These are phyloP conservation scores for Heliconius aoede DNA, from an alignment of 2,888 invertebrate species.

Conservation along the genomic window DNA sequence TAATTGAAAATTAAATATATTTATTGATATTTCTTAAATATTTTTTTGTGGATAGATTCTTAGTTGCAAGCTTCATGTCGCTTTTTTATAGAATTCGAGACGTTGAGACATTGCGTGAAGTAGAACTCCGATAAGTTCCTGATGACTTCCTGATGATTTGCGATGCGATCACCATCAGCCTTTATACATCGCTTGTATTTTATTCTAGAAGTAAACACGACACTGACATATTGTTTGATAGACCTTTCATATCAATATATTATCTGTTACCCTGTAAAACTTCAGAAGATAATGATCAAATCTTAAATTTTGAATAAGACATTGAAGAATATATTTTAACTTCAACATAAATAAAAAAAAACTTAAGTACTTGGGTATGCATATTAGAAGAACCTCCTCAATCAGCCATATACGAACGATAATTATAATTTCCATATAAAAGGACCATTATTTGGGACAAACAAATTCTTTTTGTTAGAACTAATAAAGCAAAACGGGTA, in stretches of 20 bases:
- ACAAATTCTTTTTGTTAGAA: slow-evolving; percentile 34
- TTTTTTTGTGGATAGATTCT: neutral
- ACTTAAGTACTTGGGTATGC: neutral
- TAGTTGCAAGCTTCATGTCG: neutral
- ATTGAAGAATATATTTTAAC: neutral
- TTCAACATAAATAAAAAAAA: neutral
- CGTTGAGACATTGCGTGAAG: no score
- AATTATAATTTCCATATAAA: slow-evolving; percentile 23
- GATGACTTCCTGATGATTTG: no score
- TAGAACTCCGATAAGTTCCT: no score
- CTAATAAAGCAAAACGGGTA: slow-evolving; percentile 33
- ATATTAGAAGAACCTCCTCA: neutral
- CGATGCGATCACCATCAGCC: no score
- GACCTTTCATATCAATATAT: neutral
- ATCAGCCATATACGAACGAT: neutral
- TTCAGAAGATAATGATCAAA: neutral
- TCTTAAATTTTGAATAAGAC: neutral
- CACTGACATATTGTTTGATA: no score
- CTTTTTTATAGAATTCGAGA: neutral
- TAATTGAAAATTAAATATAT: neutral
- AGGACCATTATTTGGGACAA: slow-evolving; percentile 25
- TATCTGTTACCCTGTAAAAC: neutral
- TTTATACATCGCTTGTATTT: no score
- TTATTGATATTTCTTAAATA: neutral
- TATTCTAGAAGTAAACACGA: neutral